Evolutionary conservation across 1,140 invertebrate species (phyloP), one percentile per base, ranked within the genome.

Genomic region (Anoplophora glabripennis): DNA sequence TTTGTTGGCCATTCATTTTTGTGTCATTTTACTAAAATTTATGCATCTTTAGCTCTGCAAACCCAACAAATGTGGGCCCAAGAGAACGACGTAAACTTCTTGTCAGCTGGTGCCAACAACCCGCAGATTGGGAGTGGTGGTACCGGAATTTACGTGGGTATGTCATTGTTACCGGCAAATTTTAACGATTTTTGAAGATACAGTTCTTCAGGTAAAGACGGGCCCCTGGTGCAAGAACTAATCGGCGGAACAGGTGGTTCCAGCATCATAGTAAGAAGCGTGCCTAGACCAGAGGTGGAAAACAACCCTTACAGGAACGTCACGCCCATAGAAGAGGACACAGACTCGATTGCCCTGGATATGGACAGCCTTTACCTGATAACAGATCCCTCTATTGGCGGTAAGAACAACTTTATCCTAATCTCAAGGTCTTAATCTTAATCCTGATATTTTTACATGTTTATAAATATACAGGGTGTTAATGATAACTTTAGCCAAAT

Each of bases 71-170:
- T 80, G 36, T 84, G 79, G 80, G 75, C 82, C 0, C 80, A 70
- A 53, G 72, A 65, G 7, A 77, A 78, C 10, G 70, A 81, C 58
- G 75, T 78, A 0, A 81, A 80, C 57, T 63, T 85, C 0, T 57
- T 85, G 11, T 76, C 80, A 0, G 71, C 78, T 35, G 79, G 80
- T 17, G 81, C 77, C 1, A 84, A 82, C 69, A 75, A 79, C 60
- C 79, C 81, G 0, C 59, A 18, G 2, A 60, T 42, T 7, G 74
- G 73, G 4, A 72, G 67, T 35, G 73, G 73, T 11, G 78, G 79
- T 1, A 73, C 73, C 4, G 80, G 79, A 4, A 80, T 81, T 36
- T 80, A 72, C 71, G 65, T 73, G 1, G 80, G 80, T 68, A 59
- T 28, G 21, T 28, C 3, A 28, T 5, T 3, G 2, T 28, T 28